Conservation (phyloP, 2,888 invertebrate genomes). For the Lydus trimaculatus region DNA sequence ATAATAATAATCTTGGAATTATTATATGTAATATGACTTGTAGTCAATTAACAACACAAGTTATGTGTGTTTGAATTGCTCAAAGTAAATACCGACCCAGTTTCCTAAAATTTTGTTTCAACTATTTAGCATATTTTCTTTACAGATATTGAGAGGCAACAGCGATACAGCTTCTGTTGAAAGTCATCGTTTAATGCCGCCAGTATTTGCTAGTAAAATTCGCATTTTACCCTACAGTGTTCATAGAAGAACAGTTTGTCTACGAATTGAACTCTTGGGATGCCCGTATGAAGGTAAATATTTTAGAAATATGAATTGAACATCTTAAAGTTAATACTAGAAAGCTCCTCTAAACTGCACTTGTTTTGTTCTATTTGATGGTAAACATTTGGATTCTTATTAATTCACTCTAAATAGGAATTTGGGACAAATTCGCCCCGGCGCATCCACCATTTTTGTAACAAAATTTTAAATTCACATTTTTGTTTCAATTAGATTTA, state of each 20-base stretch:
- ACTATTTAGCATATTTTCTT: slow-evolving; percentile 16
- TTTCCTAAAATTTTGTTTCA: not conserved
- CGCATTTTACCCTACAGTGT: slow-evolving; percentile 77
- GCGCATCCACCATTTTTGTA: slow-evolving; percentile 2
- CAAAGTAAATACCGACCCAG: not conserved
- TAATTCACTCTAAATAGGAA: not conserved
- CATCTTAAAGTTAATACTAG: no score
- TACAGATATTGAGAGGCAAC: slow-evolving; percentile 77
- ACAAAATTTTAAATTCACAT: not conserved
- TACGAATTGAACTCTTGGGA: slow-evolving; percentile 77
- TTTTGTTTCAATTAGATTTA: not conserved
- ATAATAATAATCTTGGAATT: not conserved
- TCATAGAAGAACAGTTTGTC: slow-evolving; percentile 75
- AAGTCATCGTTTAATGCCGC: slow-evolving; percentile 71
- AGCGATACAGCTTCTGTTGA: slow-evolving; percentile 76
- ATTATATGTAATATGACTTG: not conserved
- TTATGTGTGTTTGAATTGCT: not conserved
- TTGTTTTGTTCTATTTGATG: no score
- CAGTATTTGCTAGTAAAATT: slow-evolving; percentile 74
- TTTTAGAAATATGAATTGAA: not conserved
- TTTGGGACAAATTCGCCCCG: not conserved
- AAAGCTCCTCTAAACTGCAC: no score
- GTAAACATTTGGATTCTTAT: not conserved
- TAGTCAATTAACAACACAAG: not conserved
- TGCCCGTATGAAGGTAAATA: slow-evolving; percentile 73